Evolutionary conservation across 2,113 vertebrate genomes (phyloP), one percentile per base, ranked within the genome.

Genomic region (Brachyistius frenatus): DNA sequence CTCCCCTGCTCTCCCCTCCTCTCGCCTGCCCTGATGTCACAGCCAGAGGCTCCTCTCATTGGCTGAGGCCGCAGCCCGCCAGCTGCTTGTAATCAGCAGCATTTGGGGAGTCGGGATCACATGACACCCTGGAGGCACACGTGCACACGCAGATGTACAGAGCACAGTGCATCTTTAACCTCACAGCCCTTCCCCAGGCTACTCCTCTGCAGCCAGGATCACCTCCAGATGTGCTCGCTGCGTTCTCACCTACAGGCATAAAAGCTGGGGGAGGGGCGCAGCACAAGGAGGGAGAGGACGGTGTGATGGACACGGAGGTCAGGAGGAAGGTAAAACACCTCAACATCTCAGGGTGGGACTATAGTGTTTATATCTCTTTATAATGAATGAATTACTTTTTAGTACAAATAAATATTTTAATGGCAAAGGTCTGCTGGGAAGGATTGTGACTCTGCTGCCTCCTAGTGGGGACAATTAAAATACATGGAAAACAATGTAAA

Each of bases 11-110:
- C 23, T 23, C 23, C 23, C 23, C 23, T 23, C 23, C 23, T 23
- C 23, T 23, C 23, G 23, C 23, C 23, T 23, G 23, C 23, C 52
- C 58, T 85, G 77, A 88, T 71, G 83, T 91, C 82, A 87, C 60
- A 30, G 37, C 39, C 58, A 61, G 60, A 31, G 30, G 32, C 47
- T 76, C 15, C 2, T 53, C 63, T 52, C 41, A 90, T 88, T 86
- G 85, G 84, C 5, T 41, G 7, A 77, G 23, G 7, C 32, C 0
- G 14, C 15, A 54, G 47, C 75, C 66, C 15, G 31, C 85, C 89
- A 92, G 90, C 90, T 92, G 92, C 87, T 92, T 91, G 86, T 83
- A 89, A 92, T 93, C 85, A 91, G 76, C 62, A 86, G 63, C 65
- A 32, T 84, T 88, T 83, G 65, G 71, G 23, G 68, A 82, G 64